Percentiles rank a stretch among this genome's conserved stretches.
These are phyloP conservation scores for Alethe diademata DNA, from an alignment of 2,113 vertebrate genomes.

Conservation along the genomic window DNA sequence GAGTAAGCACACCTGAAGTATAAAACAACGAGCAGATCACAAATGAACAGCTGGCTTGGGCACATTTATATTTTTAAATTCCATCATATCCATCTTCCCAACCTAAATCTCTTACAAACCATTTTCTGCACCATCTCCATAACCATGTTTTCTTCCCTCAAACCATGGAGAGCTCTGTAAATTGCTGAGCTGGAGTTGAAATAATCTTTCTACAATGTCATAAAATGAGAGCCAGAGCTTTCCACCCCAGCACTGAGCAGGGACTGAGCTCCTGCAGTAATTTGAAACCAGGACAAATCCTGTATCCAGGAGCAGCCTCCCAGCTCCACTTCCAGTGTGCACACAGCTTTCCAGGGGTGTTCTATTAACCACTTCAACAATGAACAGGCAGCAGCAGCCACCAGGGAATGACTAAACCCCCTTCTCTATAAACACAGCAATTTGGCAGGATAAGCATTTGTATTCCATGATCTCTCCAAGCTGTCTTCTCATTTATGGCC, in stretches of 20 bases:
- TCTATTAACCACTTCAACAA: neutral
- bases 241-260: neutral
- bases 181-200: neutral
- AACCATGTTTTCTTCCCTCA: neutral
- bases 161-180: accelerated
- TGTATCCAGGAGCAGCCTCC: neutral
- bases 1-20: neutral
- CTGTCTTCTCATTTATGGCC: neutral
- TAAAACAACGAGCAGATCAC: neutral
- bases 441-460: neutral
- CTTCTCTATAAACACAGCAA: neutral
- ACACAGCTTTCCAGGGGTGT: neutral
- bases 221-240: neutral
- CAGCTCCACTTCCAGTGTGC: neutral
- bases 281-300: neutral
- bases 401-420: neutral
- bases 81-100: neutral
- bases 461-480: neutral
- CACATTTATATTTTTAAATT: neutral
- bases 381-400: neutral
- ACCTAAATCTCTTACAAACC: neutral
- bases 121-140: neutral
- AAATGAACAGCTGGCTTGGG: neutral
- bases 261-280: neutral
- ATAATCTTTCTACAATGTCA: neutral